These are phyloP conservation scores for Scaptomyza graminum DNA, from an alignment of 1,140 invertebrate genomes.

Conservation along the genomic window DNA sequence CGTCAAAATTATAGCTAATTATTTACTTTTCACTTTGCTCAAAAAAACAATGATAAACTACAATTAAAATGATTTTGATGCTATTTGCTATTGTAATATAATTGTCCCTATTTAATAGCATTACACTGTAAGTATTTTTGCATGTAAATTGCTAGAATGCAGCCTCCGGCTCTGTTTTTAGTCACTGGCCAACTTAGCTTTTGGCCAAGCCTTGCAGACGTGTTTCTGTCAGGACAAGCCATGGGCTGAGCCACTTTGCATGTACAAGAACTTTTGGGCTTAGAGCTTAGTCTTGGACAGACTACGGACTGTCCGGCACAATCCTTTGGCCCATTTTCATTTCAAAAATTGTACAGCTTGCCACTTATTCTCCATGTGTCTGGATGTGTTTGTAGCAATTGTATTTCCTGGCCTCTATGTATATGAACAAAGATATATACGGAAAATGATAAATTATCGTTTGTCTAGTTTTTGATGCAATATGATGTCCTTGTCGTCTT, in stretches of 20 bases:
- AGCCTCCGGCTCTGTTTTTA: background rate
- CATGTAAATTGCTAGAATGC: background rate
- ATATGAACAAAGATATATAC: constrained; percentile 31
- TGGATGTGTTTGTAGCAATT: constrained; percentile 15
- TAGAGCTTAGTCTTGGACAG: constrained; percentile 25
- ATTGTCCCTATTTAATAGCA: no score
- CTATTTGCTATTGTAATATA: no score
- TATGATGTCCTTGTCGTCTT: constrained; percentile 66
- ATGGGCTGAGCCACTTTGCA: constrained; percentile 45
- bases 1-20: no score
- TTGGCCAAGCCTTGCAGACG: constrained; percentile 50
- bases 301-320: constrained; percentile 9
- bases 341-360: constrained; percentile 37
- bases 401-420: constrained; percentile 35
- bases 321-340: constrained; percentile 59
- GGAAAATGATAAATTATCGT: constrained; percentile 76
- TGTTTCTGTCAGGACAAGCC: constrained; percentile 64
- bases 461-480: constrained; percentile 73
- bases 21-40: no score
- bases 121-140: background rate
- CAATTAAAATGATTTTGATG: no score
- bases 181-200: constrained; percentile 41
- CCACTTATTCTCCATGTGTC: no score
- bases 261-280: constrained; percentile 48
- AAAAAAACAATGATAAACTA: no score